Evolutionary conservation across 1,140 invertebrate species (phyloP).

Genomic region (Zaprionus tsacasi): DNA sequence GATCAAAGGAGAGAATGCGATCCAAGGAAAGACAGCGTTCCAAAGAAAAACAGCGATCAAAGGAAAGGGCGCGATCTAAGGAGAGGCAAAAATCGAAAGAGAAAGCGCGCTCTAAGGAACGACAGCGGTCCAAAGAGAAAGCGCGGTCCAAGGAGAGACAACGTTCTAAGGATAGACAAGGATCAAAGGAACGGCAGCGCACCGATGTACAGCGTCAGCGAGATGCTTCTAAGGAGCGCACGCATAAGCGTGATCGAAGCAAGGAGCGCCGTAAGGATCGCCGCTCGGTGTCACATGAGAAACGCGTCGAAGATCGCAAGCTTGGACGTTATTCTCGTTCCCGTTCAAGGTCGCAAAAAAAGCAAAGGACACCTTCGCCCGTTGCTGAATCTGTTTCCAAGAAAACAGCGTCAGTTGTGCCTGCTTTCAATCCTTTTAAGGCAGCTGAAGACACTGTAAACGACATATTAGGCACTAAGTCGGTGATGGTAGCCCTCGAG

Average conservation of each 20-base stretch:
- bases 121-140: slow-evolving; percentile 1
- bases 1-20: slow-evolving; percentile 29
- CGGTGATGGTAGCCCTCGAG: slow-evolving; percentile 67
- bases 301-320: slow-evolving; percentile 38
- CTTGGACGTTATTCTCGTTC: slow-evolving; percentile 30
- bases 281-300: slow-evolving; percentile 31
- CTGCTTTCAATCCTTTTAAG: slow-evolving; percentile 72
- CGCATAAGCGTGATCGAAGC: slow-evolving; percentile 9
- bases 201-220: slow-evolving; percentile 13
- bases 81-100: slow-evolving; percentile 37
- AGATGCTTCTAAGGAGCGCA: slow-evolving; percentile 18
- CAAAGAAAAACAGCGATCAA: slow-evolving; percentile 38
- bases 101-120: slow-evolving; percentile 4
- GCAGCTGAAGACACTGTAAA: slow-evolving; percentile 73
- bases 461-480: slow-evolving; percentile 70
- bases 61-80: slow-evolving; percentile 31
- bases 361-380: slow-evolving; percentile 19
- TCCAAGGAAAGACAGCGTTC: slow-evolving; percentile 46
- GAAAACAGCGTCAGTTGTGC: slow-evolving; percentile 28
- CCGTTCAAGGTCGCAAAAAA: slow-evolving; percentile 29
- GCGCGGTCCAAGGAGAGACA: slow-evolving; percentile 16
- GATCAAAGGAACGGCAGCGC: background rate
- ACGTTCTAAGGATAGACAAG: slow-evolving; percentile 17
- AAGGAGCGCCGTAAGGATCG: slow-evolving; percentile 45
- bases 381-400: slow-evolving; percentile 34